Conservation (phyloP, 2,113 vertebrate genomes). For the Pluvialis apricaria region DNA sequence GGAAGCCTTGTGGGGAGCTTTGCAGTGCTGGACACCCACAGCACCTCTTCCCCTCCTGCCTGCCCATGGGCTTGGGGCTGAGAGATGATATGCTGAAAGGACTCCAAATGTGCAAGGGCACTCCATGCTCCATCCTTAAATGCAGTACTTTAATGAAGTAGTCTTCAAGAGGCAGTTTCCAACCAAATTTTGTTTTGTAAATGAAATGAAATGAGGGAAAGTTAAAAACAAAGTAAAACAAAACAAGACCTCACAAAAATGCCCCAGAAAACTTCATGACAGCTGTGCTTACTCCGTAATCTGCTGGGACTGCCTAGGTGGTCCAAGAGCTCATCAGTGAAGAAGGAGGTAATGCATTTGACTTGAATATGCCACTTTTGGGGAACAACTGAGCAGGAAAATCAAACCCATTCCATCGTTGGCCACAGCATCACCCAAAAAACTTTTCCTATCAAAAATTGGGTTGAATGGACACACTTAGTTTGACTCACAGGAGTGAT, state of each 20-base stretch:
- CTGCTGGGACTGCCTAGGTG: background rate
- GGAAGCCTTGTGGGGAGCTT: background rate
- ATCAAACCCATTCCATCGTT: accelerated
- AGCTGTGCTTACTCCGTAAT: background rate
- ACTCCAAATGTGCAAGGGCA: background rate
- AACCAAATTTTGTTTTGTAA: background rate
- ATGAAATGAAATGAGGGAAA: background rate
- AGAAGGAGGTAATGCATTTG: background rate
- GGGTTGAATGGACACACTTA: background rate
- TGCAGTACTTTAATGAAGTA: background rate
- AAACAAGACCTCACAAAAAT: background rate
- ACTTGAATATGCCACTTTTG: background rate
- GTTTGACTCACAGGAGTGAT: background rate
- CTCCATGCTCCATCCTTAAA: background rate
- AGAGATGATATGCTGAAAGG: background rate
- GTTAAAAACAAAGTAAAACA: background rate
- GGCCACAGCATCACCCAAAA: background rate
- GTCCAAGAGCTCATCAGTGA: background rate
- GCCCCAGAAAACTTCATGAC: background rate
- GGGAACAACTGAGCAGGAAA: background rate
- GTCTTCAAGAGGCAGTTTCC: background rate
- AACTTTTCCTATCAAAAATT: background rate
- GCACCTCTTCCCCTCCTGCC: background rate
- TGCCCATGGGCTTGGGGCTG: accelerated
- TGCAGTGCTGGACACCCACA: background rate